Conservation (phyloP, 1,140 invertebrate genomes). For the Drosophila lini region DNA sequence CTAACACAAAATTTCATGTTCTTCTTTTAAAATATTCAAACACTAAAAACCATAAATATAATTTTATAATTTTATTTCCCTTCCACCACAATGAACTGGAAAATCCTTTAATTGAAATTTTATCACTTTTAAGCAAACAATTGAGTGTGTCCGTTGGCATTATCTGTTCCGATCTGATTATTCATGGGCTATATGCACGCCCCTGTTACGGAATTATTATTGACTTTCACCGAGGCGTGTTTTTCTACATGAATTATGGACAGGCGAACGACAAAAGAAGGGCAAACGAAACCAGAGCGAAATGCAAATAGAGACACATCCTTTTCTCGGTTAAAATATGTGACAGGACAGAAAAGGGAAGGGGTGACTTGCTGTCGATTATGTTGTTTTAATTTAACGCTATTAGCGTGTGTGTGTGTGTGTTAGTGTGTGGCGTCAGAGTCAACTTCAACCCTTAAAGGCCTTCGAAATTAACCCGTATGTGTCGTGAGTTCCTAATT, state of each 20-base stretch:
- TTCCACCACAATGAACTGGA: constrained; percentile 29
- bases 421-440: constrained; percentile 40
- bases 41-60: constrained; percentile 21
- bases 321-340: constrained; percentile 63
- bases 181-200: constrained; percentile 40
- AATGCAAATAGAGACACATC: constrained; percentile 75
- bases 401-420: constrained; percentile 57
- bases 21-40: constrained; percentile 14
- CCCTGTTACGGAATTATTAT: constrained; percentile 20
- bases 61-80: background rate
- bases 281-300: constrained; percentile 66
- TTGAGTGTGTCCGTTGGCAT: constrained; percentile 21
- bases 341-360: constrained; percentile 41
- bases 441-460: constrained; percentile 43
- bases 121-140: constrained; percentile 25
- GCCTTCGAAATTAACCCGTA: constrained; percentile 27
- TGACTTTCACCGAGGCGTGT: constrained; percentile 68
- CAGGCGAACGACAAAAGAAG: constrained; percentile 25
- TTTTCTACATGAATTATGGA: constrained; percentile 70
- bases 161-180: constrained; percentile 29
- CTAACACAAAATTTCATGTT: background rate
- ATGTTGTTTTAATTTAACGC: constrained; percentile 84
- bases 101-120: constrained; percentile 40
- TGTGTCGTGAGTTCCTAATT: constrained; percentile 66
- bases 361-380: constrained; percentile 68